These are phyloP conservation scores for Leptinotarsa undecemlineata DNA, from an alignment of 1,140 invertebrate genomes.

Conservation along the genomic window DNA sequence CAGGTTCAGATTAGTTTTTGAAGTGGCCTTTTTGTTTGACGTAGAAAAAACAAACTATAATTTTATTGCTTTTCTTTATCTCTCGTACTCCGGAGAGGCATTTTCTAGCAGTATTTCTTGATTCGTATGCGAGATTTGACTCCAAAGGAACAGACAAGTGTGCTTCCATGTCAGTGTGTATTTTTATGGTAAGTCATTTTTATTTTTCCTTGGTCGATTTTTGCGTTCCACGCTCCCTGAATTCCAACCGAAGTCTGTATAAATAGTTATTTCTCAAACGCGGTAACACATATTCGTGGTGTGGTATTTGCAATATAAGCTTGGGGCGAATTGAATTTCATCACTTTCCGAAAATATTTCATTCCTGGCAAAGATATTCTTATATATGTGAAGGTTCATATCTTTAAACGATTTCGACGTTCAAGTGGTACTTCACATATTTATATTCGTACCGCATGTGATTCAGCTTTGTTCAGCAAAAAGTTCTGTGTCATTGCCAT, in stretches of 20 bases:
- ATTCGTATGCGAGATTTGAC: slow-evolving; percentile 21
- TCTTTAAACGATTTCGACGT: neutral
- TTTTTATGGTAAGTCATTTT: slow-evolving; percentile 38
- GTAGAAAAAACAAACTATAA: slow-evolving; percentile 20
- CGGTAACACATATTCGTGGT: slow-evolving; percentile 27
- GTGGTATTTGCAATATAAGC: neutral
- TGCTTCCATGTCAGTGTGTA: slow-evolving; percentile 23
- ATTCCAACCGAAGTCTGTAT: slow-evolving; percentile 37
- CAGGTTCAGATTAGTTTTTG: slow-evolving; percentile 12
- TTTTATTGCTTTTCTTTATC: slow-evolving; percentile 19
- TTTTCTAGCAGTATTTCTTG: slow-evolving; percentile 14
- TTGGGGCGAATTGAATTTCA: neutral
- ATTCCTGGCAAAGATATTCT: neutral
- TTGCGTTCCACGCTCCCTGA: slow-evolving; percentile 31
- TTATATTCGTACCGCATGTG: too few species aligned
- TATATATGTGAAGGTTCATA: neutral
- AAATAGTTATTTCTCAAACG: slow-evolving; percentile 38
- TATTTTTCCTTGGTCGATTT: slow-evolving; percentile 34
- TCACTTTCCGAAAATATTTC: neutral
- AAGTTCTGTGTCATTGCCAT: too few species aligned
- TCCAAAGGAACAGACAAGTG: slow-evolving; percentile 24
- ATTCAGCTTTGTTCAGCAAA: too few species aligned
- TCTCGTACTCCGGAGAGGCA: neutral
- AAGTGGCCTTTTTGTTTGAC: neutral
- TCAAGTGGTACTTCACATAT: too few species aligned